Percentiles rank a stretch among this genome's conserved stretches.
Conservation (phyloP, 2,888 invertebrate genomes). For the Lissonota sp. region DNA sequence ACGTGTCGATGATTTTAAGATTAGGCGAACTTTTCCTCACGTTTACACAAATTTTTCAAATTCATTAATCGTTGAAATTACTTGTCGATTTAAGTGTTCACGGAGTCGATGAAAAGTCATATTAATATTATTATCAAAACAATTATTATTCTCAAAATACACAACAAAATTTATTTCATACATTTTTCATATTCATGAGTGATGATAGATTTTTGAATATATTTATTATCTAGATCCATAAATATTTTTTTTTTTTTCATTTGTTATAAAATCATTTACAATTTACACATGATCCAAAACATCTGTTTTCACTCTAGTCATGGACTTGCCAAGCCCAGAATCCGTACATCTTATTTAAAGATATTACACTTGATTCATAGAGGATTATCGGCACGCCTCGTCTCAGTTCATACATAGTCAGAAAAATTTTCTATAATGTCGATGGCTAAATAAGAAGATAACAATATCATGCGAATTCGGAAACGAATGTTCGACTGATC, state of each 20-base stretch:
- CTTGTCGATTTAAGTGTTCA: too few relatives aligned
- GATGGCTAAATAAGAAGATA: constrained; percentile 2
- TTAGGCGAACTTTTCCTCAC: too few relatives aligned
- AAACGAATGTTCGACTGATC: too few relatives aligned
- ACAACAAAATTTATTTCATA: constrained; percentile 59
- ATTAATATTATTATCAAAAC: not conserved
- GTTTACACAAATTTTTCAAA: too few relatives aligned
- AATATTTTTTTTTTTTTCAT: constrained; percentile 38
- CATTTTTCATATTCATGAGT: constrained; percentile 43
- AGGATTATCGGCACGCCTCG: constrained; percentile 10
- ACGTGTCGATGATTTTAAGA: too few relatives aligned
- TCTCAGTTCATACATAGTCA: constrained; percentile 16
- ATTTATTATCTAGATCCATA: constrained; percentile 37
- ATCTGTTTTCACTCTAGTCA: constrained; percentile 31
- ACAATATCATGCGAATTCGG: too few relatives aligned
- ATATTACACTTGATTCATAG: constrained; percentile 15
- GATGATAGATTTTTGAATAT: constrained; percentile 42
- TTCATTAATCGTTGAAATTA: too few relatives aligned
- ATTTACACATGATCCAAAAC: constrained; percentile 54
- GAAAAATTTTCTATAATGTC: constrained; percentile 11
- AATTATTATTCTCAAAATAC: constrained; percentile 45
- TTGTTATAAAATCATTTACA: constrained; percentile 53
- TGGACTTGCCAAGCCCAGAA: not conserved
- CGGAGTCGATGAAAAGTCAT: too few relatives aligned
- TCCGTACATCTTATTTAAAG: constrained; percentile 19